Percentiles rank a stretch among this genome's conserved stretches.
Evolutionary conservation across 2,888 invertebrate genomes (phyloP).

Genomic region (Eurytoma adleriae): DNA sequence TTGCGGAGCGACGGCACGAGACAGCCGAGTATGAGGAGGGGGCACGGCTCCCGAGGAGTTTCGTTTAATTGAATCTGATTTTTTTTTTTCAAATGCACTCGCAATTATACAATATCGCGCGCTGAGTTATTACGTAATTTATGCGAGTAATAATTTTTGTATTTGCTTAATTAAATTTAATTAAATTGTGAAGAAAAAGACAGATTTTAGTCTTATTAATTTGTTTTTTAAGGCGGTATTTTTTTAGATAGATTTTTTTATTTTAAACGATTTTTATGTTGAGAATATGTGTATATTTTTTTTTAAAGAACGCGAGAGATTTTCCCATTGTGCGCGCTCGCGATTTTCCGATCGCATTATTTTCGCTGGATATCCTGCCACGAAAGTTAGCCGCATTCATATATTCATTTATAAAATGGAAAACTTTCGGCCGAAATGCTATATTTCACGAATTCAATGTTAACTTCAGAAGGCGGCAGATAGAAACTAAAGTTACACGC

Average conservation of each 20-base stretch:
- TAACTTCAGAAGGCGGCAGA: constrained; percentile 26
- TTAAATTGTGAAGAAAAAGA: neutral
- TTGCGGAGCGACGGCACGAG: neutral
- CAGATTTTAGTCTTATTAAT: no score
- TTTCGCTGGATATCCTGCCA: no score
- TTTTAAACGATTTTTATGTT: no score
- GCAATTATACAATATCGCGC: no score
- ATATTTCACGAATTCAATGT: constrained; percentile 25
- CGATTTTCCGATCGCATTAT: neutral
- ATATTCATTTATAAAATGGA: constrained; percentile 5
- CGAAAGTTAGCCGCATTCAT: neutral
- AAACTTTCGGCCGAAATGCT: neutral
- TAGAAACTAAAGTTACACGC: constrained; percentile 32
- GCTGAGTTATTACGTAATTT: no score
- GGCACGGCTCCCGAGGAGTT: neutral
- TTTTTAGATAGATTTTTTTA: no score
- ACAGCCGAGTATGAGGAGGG: neutral
- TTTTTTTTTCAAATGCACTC: no score
- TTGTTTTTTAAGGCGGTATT: no score
- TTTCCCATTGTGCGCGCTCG: neutral
- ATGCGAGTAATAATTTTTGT: no score
- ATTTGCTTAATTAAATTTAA: neutral
- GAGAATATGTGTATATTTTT: no score
- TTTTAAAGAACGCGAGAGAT: no score
- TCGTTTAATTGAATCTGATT: constrained; percentile 5